Conservation (phyloP, 2,113 vertebrate species). For the Natator depressus region DNA sequence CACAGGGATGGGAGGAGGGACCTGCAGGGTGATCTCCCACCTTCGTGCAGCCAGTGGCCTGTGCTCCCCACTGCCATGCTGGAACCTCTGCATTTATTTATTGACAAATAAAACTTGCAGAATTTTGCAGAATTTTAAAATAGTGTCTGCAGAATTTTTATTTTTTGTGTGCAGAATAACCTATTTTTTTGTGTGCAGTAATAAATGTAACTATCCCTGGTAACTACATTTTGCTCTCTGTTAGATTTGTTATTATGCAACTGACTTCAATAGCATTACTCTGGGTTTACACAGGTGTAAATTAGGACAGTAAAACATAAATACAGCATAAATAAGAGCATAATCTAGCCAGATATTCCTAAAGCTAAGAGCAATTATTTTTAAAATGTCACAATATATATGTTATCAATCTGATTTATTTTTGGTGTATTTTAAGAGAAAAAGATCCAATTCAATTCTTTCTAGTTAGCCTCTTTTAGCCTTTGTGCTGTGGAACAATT, state of each 20-base stretch:
- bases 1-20: no score
- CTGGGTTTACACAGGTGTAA: neutral
- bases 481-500: neutral
- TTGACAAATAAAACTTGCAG: no score
- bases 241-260: neutral
- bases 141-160: no score
- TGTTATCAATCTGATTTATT: neutral
- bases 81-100: no score
- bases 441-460: neutral
- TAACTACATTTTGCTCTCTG: neutral
- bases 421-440: neutral
- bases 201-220: no score
- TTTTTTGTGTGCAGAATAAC: no score
- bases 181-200: no score
- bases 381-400: neutral
- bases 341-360: neutral
- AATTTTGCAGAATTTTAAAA: no score
- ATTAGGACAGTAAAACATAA: neutral
- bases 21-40: no score
- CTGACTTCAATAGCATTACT: neutral
- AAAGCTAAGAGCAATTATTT: neutral
- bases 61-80: no score
- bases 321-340: neutral
- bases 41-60: no score
- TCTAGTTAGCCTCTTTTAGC: fast-evolving